phyloP scores from a whole-genome alignment of 2,797 vertebrate genomes.

The Eleutherodactylus coqui region DNA sequence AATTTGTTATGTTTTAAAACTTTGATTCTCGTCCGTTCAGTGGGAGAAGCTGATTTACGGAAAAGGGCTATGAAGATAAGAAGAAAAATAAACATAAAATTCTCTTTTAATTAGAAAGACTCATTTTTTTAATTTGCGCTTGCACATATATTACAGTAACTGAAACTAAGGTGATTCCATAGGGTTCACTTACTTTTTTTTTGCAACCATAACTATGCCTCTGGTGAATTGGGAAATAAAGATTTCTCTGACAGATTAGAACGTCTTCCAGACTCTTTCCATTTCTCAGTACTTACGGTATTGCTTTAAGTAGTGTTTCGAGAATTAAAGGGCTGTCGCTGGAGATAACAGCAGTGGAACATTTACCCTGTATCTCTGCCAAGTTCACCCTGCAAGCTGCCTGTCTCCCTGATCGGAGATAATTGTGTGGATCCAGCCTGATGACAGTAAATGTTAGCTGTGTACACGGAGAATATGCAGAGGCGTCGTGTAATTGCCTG shows the following conservation, averaged over 20 bases:
- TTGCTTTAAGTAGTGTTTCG: neutral
- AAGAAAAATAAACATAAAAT: too few species aligned
- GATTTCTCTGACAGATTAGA: neutral
- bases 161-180: too few species aligned
- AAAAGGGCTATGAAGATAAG: too few species aligned
- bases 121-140: too few species aligned
- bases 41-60: too few species aligned
- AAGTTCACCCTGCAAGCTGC: neutral
- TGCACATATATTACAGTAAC: too few species aligned
- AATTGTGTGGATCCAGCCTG: conserved; percentile 1
- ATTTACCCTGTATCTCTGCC: conserved; percentile 31
- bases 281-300: neutral
- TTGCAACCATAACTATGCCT: neutral
- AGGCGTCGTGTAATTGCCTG: conserved; percentile 20
- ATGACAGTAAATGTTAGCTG: conserved; percentile 5
- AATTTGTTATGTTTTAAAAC: too few species aligned
- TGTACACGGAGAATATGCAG: conserved; percentile 10
- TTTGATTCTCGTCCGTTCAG: too few species aligned
- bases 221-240: neutral
- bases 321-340: too few species aligned
- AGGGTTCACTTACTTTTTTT: too few species aligned
- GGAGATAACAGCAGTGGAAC: neutral
- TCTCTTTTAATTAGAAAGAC: too few species aligned
- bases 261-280: neutral
- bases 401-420: neutral